Evolutionary conservation across 2,113 vertebrate species (phyloP).

Genomic region (Camelus bactrianus): DNA sequence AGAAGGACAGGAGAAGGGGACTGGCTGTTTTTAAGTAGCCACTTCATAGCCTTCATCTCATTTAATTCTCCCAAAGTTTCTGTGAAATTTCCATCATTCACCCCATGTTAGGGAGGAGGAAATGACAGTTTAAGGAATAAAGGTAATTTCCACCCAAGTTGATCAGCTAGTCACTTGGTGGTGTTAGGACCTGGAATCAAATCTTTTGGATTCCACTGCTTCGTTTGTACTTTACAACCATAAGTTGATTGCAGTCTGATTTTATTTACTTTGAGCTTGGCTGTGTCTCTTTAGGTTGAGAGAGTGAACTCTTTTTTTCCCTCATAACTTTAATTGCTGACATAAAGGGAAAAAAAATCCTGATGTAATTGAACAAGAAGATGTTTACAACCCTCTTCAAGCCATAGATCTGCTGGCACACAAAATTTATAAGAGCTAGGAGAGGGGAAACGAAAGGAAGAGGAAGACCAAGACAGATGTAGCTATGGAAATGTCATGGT

Average conservation of each 20-base stretch:
- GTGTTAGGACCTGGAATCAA: background rate
- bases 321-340: slow-evolving; percentile 79
- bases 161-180: background rate
- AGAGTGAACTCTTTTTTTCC: slow-evolving; percentile 52
- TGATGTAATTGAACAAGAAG: slow-evolving; percentile 76
- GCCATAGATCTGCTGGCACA: slow-evolving; percentile 15
- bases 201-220: background rate
- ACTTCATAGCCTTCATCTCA: background rate
- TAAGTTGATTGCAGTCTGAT: slow-evolving; percentile 5
- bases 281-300: slow-evolving; percentile 70
- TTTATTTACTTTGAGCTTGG: slow-evolving; percentile 73
- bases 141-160: accelerated
- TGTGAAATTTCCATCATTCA: background rate
- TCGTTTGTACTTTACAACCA: background rate
- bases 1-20: background rate
- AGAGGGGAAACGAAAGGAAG: slow-evolving; percentile 5
- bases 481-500: background rate
- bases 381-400: slow-evolving; percentile 73
- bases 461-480: background rate
- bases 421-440: slow-evolving; percentile 54
- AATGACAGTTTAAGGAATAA: background rate
- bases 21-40: background rate
- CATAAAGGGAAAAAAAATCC: slow-evolving; percentile 65
- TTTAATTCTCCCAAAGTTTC: background rate
- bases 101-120: background rate